These are phyloP conservation scores for Maniola jurtina DNA, from an alignment of 1,140 invertebrate genomes.

Conservation along the genomic window DNA sequence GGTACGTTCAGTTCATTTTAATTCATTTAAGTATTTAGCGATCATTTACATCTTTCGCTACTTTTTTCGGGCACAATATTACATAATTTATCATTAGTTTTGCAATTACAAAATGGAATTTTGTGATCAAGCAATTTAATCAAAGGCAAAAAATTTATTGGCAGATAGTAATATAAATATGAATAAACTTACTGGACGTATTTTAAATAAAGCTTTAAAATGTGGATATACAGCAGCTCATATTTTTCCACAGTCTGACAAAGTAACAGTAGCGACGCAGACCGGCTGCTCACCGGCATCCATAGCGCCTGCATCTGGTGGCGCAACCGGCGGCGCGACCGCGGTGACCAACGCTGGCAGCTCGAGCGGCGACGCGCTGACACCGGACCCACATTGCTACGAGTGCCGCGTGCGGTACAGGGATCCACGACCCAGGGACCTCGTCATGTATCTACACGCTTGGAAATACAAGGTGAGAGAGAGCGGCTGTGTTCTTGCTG, in stretches of 20 bases:
- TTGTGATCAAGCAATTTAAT: too few relatives aligned
- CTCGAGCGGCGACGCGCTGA: conserved; percentile 72
- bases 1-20: too few relatives aligned
- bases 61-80: too few relatives aligned
- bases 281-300: conserved; percentile 82
- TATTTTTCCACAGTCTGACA: conserved; percentile 62
- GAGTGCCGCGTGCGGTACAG: conserved; percentile 94
- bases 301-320: conserved; percentile 22
- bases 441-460: conserved; percentile 97
- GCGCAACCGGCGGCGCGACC: conserved; percentile 14
- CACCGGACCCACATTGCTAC: conserved; percentile 92
- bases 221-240: not conserved
- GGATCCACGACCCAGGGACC: conserved; percentile 93
- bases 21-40: too few relatives aligned
- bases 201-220: too few relatives aligned
- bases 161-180: too few relatives aligned
- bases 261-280: conserved; percentile 90
- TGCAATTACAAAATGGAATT: too few relatives aligned
- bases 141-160: too few relatives aligned
- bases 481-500: not conserved
- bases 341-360: not conserved
- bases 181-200: too few relatives aligned
- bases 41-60: too few relatives aligned
- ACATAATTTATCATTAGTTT: too few relatives aligned
- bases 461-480: conserved; percentile 89